Base-by-base conservation (phyloP, 2,797 vertebrate genomes). In the Pelodytes ibericus region DNA sequence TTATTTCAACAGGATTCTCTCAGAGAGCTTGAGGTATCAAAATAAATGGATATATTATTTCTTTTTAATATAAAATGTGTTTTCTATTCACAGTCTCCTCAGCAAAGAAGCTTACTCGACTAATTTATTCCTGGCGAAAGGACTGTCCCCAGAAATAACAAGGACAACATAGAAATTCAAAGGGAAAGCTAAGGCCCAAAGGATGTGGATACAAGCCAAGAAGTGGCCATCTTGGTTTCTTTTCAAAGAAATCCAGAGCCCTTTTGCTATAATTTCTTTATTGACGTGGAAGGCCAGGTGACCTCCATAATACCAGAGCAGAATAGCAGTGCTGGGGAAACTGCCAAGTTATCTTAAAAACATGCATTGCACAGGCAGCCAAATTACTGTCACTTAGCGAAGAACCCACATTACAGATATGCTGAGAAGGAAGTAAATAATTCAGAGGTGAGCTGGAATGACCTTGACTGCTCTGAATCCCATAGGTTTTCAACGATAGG, bases 351-450 rank as follows among this genome's bases (percentile, higher is more conserved):
- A n/a, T 82, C 84, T 82, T 78, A 36, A 67, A 76, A 83, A 75
- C 66, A 68, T 67, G 62, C 71, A 65, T n/a, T 30, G 71, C 22
- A n/a, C 13, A 18, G 15, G 39, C 79, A 83, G 82, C 75, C 75
- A 33, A 60, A 18, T 26, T 80, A 61, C 41, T 36, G 49, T 65
- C 65, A 66, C 56, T 64, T 68, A 77, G 64, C 53, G 26, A 82
- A 72, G 53, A 77, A 39, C 26, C 31, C 24, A 26, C 51, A 77
- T 77, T 75, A 30, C 41, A 59, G 60, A 58, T 68, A 61, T n/a
- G 26, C 30, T 44, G 69, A 72, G 81, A 75, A 80, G 72, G 78
- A 83, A 81, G 83, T 85, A 82, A 86, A 84, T 85, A 84, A 82
- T 85, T 80, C 77, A 84, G 49, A 74, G 80, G 60, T 41, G 81